Percentiles rank a stretch among this genome's conserved stretches.
Evolutionary conservation across 2,888 invertebrate genomes (phyloP).

Genomic region (Timandra comae): DNA sequence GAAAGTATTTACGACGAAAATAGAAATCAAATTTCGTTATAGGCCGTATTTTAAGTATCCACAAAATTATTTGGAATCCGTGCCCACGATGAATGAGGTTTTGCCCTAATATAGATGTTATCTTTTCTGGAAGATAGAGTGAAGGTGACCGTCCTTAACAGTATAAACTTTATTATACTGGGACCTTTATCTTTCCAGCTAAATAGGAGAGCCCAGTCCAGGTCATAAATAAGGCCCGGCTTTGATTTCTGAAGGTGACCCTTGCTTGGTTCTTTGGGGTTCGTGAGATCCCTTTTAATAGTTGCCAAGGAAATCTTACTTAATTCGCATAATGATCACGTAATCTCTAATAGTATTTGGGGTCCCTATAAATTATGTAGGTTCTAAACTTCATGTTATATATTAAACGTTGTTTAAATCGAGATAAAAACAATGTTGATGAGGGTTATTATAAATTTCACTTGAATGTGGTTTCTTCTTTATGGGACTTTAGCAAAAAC

Average conservation of each 20-base stretch:
- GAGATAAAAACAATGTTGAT: neutral
- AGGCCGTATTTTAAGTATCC: slow-evolving; percentile 39
- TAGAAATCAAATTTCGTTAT: slow-evolving; percentile 29
- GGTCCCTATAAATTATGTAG: slow-evolving; percentile 38
- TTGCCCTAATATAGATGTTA: slow-evolving; percentile 71
- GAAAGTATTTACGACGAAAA: slow-evolving; percentile 16
- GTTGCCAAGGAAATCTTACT: slow-evolving; percentile 58
- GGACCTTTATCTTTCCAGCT: slow-evolving; percentile 52
- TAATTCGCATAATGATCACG: slow-evolving; percentile 63
- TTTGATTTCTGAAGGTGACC: slow-evolving; percentile 72
- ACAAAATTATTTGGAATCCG: slow-evolving; percentile 37
- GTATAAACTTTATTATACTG: slow-evolving; percentile 61
- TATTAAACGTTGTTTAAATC: slow-evolving; percentile 5
- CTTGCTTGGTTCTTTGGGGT: slow-evolving; percentile 47
- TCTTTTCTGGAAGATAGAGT: slow-evolving; percentile 56
- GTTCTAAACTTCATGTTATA: slow-evolving; percentile 27
- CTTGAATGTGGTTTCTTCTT: too few species aligned
- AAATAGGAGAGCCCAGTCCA: slow-evolving; percentile 53
- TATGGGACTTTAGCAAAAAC: too few species aligned
- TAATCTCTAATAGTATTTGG: slow-evolving; percentile 48
- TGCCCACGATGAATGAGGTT: slow-evolving; percentile 66
- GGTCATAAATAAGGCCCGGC: slow-evolving; percentile 67
- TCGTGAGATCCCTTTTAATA: slow-evolving; percentile 64
- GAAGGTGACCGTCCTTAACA: slow-evolving; percentile 59
- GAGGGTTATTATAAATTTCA: too few species aligned